Conservation (phyloP, 2,113 vertebrate genomes). For the Ctenomys sociabilis region DNA sequence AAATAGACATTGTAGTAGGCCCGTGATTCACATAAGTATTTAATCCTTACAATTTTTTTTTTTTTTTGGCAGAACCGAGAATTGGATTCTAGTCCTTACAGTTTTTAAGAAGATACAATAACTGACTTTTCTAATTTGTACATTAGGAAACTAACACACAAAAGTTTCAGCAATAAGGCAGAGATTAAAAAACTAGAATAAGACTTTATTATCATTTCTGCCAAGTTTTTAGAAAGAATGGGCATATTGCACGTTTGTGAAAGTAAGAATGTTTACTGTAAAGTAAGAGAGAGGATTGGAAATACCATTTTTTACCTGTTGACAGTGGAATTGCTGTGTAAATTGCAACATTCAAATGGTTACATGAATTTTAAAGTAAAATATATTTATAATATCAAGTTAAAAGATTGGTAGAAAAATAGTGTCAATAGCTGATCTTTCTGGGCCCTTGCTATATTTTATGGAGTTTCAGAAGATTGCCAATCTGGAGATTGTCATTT, state of each 20-base stretch:
- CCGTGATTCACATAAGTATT: not conserved
- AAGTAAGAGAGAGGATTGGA: not conserved
- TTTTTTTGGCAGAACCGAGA: no score
- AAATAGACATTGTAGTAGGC: not conserved
- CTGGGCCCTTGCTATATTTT: not conserved
- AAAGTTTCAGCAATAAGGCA: not conserved
- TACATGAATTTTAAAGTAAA: not conserved
- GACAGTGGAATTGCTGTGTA: not conserved
- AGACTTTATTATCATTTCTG: not conserved
- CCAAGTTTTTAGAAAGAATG: not conserved
- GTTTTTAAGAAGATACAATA: not conserved
- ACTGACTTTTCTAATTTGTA: not conserved
- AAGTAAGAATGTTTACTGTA: not conserved
- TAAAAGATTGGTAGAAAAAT: not conserved
- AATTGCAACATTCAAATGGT: slow-evolving; percentile 7
- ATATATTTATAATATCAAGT: not conserved
- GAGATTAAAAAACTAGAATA: slow-evolving; percentile 7
- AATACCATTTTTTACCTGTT: not conserved
- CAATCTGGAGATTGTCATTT: not conserved
- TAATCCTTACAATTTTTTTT: slow-evolving; percentile 18
- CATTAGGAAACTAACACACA: not conserved
- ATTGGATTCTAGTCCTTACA: slow-evolving; percentile 7
- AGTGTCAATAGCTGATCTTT: not conserved
- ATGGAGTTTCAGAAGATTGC: not conserved
- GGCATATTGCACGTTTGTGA: not conserved